Evolutionary conservation across 2,888 invertebrate genomes (phyloP), one percentile per base, ranked within the genome.

Genomic region (Chaetogeoica ovagalla): DNA sequence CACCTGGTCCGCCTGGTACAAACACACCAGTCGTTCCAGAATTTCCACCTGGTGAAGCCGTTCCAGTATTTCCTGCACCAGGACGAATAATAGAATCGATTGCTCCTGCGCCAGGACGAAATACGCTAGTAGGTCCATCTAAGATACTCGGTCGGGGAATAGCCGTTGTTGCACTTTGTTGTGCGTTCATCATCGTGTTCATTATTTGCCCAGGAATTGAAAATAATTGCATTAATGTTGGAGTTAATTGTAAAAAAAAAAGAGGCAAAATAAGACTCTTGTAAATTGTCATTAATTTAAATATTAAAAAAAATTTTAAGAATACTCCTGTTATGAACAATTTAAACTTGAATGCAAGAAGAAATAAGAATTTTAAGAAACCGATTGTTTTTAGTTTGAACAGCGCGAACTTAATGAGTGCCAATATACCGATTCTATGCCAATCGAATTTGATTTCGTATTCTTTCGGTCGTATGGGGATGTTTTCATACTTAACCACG

Each of bases 271-370:
- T 57, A 8, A 83, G 43, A 2, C 83, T 82, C 55, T 84, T 84
- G 11, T 83, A 81, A 7, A 83, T 59, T 65, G 84, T 84, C 52
- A 84, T 77, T 57, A 83, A 74, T 71, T 84, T 84, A 19, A 83
- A 76, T n/a, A 84, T 79, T 60, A 84, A 55, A 9, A 83, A 82
- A 23, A 84, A 82, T 68, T 84, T 84, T 13, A 84, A 72, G 60
- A 84, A 83, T n/a, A 84, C 68, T 0, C 83, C 70, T 9, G 83
- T 30, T 62, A 83, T 75, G 9, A 81, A 71, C 2, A 83, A 15
- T 65, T 83, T 83, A 3, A 83, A 69, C 63, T 83, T 83, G 52
- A 83, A 70, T 30, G 83, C 39, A 9, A 81, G 55, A 7, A 82
- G 21, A 48, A 82, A 77, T 52, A 82, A n/a, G 1, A 82, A 37